Conservation (phyloP, 2,888 invertebrate species). For the Habroteleia sp. region DNA sequence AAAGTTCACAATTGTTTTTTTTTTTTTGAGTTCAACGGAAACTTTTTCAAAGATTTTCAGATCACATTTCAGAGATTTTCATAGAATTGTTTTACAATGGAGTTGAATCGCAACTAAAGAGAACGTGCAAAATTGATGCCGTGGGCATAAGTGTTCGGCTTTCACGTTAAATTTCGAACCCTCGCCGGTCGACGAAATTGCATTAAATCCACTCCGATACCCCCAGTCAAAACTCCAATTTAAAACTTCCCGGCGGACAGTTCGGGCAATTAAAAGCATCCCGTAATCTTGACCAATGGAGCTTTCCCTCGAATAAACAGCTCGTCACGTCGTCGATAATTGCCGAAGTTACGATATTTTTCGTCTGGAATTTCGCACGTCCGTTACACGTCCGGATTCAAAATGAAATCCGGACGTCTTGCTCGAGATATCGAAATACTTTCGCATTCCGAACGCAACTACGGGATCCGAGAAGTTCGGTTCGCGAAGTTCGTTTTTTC, state of each 20-base stretch:
- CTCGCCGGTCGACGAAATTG: constrained; percentile 73
- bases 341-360: constrained; percentile 46
- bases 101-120: not conserved
- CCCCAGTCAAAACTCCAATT: constrained; percentile 78
- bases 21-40: too few species aligned
- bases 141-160: constrained; percentile 33
- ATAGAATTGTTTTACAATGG: too few species aligned
- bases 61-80: too few species aligned
- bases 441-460: constrained; percentile 46
- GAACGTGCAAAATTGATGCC: constrained; percentile 10
- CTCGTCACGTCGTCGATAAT: constrained; percentile 48
- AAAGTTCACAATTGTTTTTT: too few species aligned
- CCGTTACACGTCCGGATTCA: constrained; percentile 37
- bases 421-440: constrained; percentile 59
- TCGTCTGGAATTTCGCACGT: constrained; percentile 41
- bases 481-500: constrained; percentile 42
- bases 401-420: constrained; percentile 62
- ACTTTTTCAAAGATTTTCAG: too few species aligned
- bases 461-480: constrained; percentile 46
- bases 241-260: constrained; percentile 72
- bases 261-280: constrained; percentile 54
- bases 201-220: constrained; percentile 76
- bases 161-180: constrained; percentile 42
- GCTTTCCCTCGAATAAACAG: constrained; percentile 24
- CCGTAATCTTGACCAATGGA: constrained; percentile 27